phyloP scores from a whole-genome alignment of 2,113 vertebrate genomes.

The Perca flavescens region DNA sequence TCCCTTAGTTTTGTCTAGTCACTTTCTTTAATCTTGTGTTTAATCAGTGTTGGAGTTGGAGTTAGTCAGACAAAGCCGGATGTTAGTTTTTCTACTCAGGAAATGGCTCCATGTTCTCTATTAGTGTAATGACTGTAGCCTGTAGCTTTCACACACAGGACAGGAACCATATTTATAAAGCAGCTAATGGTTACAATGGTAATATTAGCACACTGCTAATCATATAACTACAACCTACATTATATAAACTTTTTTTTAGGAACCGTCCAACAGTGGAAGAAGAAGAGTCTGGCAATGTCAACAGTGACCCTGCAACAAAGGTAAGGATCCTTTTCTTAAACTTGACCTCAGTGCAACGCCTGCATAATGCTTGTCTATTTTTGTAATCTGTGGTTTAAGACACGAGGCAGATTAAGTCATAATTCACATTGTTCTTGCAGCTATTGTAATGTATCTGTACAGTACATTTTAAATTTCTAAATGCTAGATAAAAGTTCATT shows the following conservation, averaged over 20 bases:
- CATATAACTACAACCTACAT: not conserved
- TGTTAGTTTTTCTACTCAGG: conserved; percentile 49
- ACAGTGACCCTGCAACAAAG: conserved; percentile 94
- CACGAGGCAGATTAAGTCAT: not conserved
- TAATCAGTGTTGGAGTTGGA: conserved; percentile 29
- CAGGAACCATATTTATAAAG: conserved; percentile 9
- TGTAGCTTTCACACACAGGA: conserved; percentile 23
- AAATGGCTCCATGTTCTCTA: conserved; percentile 53
- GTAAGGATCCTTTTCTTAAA: conserved; percentile 74
- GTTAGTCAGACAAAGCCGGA: conserved; percentile 53
- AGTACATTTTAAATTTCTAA: not conserved
- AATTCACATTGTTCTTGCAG: not conserved
- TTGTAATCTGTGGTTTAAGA: not conserved
- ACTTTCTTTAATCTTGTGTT: conserved; percentile 43
- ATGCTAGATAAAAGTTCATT: not conserved
- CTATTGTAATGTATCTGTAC: not conserved
- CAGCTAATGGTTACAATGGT: conserved; percentile 3
- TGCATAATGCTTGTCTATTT: not conserved
- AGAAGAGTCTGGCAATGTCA: conserved; percentile 90
- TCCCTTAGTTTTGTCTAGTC: not conserved
- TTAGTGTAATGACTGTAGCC: conserved; percentile 47
- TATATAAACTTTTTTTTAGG: conserved; percentile 76
- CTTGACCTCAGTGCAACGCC: not conserved
- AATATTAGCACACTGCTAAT: conserved; percentile 5
- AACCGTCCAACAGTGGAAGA: conserved; percentile 90